Conservation (phyloP, 2,113 vertebrate species). For the Macroglossus sobrinus region DNA sequence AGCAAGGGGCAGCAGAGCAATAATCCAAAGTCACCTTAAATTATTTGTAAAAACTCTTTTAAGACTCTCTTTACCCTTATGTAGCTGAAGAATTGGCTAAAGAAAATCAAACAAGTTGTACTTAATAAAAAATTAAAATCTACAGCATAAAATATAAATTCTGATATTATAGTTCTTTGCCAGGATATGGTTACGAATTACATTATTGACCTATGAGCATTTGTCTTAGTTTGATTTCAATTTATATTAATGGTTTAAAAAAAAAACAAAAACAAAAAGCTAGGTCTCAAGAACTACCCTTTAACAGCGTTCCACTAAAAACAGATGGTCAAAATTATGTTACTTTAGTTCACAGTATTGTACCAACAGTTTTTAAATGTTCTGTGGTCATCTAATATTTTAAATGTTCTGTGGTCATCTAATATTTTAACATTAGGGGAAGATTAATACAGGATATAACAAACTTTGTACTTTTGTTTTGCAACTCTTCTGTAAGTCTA, state of each 20-base stretch:
- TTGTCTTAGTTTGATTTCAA: neutral
- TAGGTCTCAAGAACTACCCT: neutral
- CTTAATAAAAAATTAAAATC: neutral
- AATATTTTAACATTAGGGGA: neutral
- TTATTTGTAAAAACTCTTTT: slow-evolving; percentile 5
- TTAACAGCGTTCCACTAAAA: neutral
- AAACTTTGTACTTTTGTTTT: neutral
- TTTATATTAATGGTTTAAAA: slow-evolving; percentile 13
- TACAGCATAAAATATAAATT: neutral
- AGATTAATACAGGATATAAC: neutral
- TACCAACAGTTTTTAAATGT: neutral
- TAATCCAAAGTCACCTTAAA: neutral
- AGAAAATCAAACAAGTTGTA: neutral
- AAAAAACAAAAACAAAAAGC: neutral
- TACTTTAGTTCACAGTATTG: neutral
- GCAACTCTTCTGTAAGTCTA: neutral
- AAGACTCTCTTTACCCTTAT: neutral
- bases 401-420: neutral
- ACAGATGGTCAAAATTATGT: slow-evolving; percentile 10
- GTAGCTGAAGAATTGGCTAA: neutral
- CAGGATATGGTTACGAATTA: neutral
- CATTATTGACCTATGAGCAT: neutral
- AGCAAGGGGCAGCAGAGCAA: neutral
- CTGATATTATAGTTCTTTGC: neutral
- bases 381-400: neutral